Evolutionary conservation across 2,797 vertebrate species (phyloP).

Genomic region (Rousettus madagascariensis): DNA sequence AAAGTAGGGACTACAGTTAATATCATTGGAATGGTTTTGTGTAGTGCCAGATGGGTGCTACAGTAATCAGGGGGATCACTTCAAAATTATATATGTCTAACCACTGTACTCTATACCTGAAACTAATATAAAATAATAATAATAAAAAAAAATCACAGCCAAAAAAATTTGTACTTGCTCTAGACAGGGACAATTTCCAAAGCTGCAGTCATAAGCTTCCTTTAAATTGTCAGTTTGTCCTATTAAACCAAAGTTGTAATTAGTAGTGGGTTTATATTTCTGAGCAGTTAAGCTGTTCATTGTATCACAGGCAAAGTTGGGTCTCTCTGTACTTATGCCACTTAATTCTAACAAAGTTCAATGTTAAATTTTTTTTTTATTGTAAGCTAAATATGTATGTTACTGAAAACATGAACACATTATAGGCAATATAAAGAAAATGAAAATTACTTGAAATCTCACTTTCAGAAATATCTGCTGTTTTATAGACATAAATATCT

Average conservation of each 20-base stretch:
- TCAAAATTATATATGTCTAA: no score
- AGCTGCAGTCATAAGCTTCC: neutral
- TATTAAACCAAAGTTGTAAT: constrained; percentile 20
- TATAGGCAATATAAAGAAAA: neutral
- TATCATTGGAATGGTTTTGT: no score
- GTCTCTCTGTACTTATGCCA: neutral
- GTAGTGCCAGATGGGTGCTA: no score
- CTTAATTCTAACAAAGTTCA: neutral
- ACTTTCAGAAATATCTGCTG: neutral
- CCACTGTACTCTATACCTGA: no score
- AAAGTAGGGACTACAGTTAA: no score
- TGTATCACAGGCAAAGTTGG: neutral
- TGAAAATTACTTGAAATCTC: neutral
- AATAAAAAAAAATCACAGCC: no score
- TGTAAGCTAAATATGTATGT: neutral
- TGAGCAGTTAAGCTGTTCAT: neutral
- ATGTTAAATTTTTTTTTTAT: neutral
- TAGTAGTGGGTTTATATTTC: neutral
- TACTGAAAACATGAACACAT: neutral
- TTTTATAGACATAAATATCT: neutral
- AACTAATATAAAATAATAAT: no score
- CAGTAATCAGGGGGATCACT: no score
- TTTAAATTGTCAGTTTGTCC: neutral
- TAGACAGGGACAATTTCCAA: constrained; percentile 1
- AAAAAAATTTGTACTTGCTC: neutral